phyloP scores from a whole-genome alignment of 2,888 invertebrate species.

The Herminia tarsipennalis region DNA sequence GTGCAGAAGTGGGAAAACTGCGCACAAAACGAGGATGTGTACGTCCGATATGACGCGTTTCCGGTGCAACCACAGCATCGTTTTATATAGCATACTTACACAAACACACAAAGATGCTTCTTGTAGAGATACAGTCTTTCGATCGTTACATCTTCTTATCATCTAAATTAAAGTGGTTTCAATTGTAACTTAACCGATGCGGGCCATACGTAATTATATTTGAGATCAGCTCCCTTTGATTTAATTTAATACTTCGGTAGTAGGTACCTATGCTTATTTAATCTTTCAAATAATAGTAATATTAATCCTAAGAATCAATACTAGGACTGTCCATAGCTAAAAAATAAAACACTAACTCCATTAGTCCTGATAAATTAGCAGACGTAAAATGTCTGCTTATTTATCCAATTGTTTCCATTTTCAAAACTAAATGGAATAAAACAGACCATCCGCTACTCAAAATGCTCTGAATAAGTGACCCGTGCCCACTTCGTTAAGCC shows the following conservation, averaged over 20 bases:
- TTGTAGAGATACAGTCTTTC: conserved; percentile 34
- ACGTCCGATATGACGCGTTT: conserved; percentile 77
- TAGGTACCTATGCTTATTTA: too few species aligned
- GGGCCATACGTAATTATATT: conserved; percentile 36
- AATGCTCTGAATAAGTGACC: too few species aligned
- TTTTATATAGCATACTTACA: conserved; percentile 26
- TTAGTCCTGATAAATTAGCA: too few species aligned
- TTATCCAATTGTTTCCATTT: background rate
- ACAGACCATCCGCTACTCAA: too few species aligned
- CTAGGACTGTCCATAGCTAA: too few species aligned
- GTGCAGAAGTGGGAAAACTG: conserved; percentile 71
- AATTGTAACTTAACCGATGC: conserved; percentile 41
- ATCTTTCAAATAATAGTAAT: too few species aligned
- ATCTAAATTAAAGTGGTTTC: conserved; percentile 42
- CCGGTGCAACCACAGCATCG: conserved; percentile 54
- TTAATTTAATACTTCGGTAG: too few species aligned
- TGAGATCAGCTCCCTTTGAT: conserved; percentile 22
- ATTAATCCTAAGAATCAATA: too few species aligned
- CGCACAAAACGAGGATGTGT: conserved; percentile 75
- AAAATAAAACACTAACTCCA: too few species aligned
- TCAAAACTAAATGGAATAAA: background rate
- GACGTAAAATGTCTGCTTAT: too few species aligned
- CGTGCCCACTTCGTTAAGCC: too few species aligned
- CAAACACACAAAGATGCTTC: conserved; percentile 30
- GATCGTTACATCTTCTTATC: conserved; percentile 29